These are phyloP conservation scores for Drosophila limbata DNA, from an alignment of 2,888 invertebrate species.

Conservation along the genomic window DNA sequence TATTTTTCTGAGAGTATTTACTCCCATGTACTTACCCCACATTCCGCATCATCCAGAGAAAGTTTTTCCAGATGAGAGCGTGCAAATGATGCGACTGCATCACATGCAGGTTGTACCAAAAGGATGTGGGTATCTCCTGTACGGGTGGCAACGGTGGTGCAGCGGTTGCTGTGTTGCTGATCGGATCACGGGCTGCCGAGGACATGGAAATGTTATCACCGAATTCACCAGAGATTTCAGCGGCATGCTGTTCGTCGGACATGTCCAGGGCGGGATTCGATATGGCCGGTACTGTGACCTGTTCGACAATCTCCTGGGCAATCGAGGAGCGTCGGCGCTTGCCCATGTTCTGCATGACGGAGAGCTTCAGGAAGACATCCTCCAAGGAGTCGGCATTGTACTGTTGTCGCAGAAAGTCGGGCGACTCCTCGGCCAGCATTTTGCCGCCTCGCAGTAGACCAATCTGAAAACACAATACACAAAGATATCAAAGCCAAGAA, in stretches of 20 bases:
- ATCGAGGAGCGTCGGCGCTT: conserved; percentile 93
- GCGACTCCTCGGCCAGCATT: conserved; percentile 94
- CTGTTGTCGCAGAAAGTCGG: conserved; percentile 89
- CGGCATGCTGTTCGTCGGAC: conserved; percentile 88
- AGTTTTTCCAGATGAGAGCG: conserved; percentile 95
- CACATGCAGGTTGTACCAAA: conserved; percentile 88
- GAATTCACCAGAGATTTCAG: conserved; percentile 94
- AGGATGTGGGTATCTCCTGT: conserved; percentile 87
- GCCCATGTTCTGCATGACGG: conserved; percentile 92
- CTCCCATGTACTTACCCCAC: conserved; percentile 88
- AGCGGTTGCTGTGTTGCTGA: conserved; percentile 87
- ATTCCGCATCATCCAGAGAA: conserved; percentile 94
- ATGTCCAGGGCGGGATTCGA: conserved; percentile 89
- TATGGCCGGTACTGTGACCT: conserved; percentile 88
- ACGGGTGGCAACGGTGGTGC: conserved; percentile 90
- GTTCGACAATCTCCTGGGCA: conserved; percentile 90
- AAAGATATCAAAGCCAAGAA: conserved; percentile 4
- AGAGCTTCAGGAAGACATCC: conserved; percentile 92
- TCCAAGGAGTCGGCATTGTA: conserved; percentile 91
- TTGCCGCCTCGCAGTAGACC: conserved; percentile 93
- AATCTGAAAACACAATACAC: conserved; percentile 86
- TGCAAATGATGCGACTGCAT: conserved; percentile 91
- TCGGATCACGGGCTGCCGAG: conserved; percentile 89
- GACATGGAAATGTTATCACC: conserved; percentile 94
- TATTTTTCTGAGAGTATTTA: too few species aligned